Evolutionary conservation across 2,113 vertebrate species (phyloP), one percentile per base, ranked within the genome.

Genomic region (Pachypanchax playfairii): DNA sequence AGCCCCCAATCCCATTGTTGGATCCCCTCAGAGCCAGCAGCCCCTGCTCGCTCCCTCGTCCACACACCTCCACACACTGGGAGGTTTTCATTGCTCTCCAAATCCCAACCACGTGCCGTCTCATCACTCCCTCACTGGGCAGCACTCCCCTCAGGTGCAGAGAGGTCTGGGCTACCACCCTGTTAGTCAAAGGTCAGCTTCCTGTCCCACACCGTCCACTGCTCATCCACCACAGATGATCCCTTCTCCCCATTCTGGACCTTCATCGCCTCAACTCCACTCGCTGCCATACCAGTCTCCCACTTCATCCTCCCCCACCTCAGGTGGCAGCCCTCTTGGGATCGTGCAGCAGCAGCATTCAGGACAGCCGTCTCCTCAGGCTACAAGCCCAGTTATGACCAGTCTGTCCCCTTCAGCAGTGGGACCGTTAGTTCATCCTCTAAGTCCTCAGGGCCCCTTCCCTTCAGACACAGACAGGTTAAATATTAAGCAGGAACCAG

Each of bases 401-500:
- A 83, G 83, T 63, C 89, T 96, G 69, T 90, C 92, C 10, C 65
- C 88, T 0, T 75, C 84, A 28, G 65, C 82, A 51, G 80, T 70
- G 2, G 86, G 93, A 5, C 85, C 95, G 41, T 85, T 96, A 49
- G 87, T 91, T 41, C 94, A 95, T 57, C 91, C 96, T 24, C 85
- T 94, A 46, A 89, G 90, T 84, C 92, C 94, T 4, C 88, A 85
- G 67, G 83, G 77, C 4, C 88, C 87, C n/a, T 98, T 96, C 82
- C 74, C 92, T 44, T 61, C 92, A 25, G 93, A 95, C 4, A 91
- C 85, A 56, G 84, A 95, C 85, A 84, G 88, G 74, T 48, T 94
- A 75, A 94, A 87, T 91, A 93, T 98, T 88, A 99, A 99, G 85
- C 92, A 96, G 25, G 97, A 98, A 83, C 96, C 96, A 1, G 96